Conservation (phyloP, 2,113 vertebrate genomes). For the Chaetura pelagica region DNA sequence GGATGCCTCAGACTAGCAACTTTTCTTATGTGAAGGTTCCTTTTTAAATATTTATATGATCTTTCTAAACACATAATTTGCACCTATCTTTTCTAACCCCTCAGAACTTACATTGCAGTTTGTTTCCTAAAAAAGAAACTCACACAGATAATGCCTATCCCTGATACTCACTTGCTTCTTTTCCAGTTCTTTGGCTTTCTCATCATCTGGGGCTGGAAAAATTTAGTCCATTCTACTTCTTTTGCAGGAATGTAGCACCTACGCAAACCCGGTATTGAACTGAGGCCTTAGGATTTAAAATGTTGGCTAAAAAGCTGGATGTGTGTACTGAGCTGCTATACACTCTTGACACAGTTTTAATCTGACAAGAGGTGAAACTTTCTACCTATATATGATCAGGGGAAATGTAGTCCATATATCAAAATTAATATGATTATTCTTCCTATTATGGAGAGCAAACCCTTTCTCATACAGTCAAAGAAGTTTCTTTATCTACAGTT, state of each 20-base stretch:
- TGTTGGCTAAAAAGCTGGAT: background rate
- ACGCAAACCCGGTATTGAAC: background rate
- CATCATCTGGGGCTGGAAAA: background rate
- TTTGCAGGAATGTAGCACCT: background rate
- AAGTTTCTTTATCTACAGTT: background rate
- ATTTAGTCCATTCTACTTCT: background rate
- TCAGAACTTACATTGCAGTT: background rate
- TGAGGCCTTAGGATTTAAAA: background rate
- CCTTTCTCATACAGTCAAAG: background rate
- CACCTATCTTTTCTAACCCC: rapidly evolving
- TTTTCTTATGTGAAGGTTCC: background rate
- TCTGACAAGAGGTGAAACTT: background rate
- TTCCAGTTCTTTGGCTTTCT: background rate
- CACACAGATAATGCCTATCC: background rate
- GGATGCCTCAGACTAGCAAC: background rate
- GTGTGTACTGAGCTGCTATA: background rate
- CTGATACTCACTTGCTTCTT: background rate
- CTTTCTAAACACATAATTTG: background rate
- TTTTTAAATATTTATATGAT: background rate
- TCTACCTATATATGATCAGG: background rate
- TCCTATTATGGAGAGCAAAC: background rate
- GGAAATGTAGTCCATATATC: background rate
- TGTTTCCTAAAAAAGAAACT: background rate
- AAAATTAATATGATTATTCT: background rate
- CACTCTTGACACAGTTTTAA: background rate